phyloP scores from a whole-genome alignment of 2,113 vertebrate species.

The Castor canadensis region DNA sequence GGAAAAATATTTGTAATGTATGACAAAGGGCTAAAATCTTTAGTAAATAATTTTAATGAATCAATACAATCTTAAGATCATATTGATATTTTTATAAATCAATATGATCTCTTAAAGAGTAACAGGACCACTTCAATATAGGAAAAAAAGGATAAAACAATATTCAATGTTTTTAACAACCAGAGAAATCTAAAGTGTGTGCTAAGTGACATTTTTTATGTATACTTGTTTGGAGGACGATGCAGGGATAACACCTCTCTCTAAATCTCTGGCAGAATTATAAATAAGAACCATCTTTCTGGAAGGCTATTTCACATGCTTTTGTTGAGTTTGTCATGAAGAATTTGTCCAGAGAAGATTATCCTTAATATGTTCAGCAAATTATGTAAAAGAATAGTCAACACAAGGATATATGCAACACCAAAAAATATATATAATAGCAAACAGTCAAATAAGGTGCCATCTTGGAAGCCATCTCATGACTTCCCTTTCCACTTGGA shows the following conservation, averaged over 20 bases:
- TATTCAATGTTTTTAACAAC: neutral
- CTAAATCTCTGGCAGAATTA: neutral
- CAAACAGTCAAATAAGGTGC: neutral
- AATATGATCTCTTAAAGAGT: conserved; percentile 29
- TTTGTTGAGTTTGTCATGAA: neutral
- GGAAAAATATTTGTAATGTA: neutral
- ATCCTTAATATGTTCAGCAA: neutral
- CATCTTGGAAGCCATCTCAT: neutral
- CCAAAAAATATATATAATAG: neutral
- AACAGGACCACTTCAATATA: neutral
- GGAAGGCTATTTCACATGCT: conserved; percentile 9
- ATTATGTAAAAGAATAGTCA: conserved; percentile 28
- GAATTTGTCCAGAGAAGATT: conserved; percentile 21
- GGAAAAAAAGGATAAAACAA: conserved; percentile 4
- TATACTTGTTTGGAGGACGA: neutral
- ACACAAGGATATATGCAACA: neutral
- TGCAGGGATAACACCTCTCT: neutral
- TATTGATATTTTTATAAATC: no score
- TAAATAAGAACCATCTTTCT: neutral
- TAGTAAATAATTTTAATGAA: conserved; percentile 27
- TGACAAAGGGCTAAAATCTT: neutral
- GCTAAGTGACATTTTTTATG: neutral
- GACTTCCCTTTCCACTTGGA: neutral
- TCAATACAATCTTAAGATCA: no score
- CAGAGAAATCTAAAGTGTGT: conserved; percentile 12